Conservation (phyloP, 2,113 vertebrate genomes). For the Eurypyga helias region DNA sequence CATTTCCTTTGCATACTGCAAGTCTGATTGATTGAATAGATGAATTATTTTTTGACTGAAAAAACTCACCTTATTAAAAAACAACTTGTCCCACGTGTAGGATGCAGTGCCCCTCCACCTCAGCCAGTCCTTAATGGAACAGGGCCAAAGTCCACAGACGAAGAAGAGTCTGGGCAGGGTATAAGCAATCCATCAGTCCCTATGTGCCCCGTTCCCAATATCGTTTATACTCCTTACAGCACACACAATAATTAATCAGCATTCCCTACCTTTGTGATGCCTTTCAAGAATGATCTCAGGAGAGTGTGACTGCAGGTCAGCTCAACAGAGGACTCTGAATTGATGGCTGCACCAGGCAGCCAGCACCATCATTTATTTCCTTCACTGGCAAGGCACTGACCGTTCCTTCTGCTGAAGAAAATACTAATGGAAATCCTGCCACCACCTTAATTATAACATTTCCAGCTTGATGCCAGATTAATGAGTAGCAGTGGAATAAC, state of each 20-base stretch:
- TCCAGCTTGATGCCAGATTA: slow-evolving; percentile 5
- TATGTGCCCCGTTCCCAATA: accelerated
- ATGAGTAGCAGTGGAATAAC: not conserved
- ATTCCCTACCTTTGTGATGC: not conserved
- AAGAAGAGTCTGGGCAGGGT: not conserved
- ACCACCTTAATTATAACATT: slow-evolving; percentile 16
- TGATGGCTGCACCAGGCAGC: not conserved
- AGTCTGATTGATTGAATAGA: not conserved
- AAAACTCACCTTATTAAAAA: not conserved
- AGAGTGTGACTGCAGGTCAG: not conserved
- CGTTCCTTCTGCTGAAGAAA: not conserved
- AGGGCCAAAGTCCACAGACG: not conserved
- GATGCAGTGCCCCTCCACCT: too few relatives aligned
- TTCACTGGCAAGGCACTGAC: not conserved
- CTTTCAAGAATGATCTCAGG: not conserved
- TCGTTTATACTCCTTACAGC: accelerated
- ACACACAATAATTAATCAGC: not conserved
- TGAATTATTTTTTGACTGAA: not conserved
- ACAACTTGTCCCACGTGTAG: accelerated
- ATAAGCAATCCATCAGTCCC: not conserved
- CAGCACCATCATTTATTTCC: not conserved
- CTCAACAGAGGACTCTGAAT: not conserved
- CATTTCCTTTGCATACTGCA: not conserved
- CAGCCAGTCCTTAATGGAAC: not conserved
- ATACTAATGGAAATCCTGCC: slow-evolving; percentile 16